Evolutionary conservation across 2,113 vertebrate genomes (phyloP).

Genomic region (Engraulis encrasicolus): DNA sequence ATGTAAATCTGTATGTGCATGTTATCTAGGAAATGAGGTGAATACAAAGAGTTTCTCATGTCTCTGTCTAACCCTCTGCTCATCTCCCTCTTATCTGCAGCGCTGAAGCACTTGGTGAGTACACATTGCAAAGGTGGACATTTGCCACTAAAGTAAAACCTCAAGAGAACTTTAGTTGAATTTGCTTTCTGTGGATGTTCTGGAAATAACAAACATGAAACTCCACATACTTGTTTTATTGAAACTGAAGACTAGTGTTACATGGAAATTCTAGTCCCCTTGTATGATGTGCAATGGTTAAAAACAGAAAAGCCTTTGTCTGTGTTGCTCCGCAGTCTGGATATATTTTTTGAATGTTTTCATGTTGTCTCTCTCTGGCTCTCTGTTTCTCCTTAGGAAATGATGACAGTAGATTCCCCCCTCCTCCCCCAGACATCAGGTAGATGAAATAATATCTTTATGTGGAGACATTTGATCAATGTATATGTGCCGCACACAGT

Average conservation of each 20-base stretch:
- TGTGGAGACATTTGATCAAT: neutral
- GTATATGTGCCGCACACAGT: neutral
- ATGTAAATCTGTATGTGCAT: too few species aligned
- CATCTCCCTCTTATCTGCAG: neutral
- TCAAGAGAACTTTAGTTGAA: neutral
- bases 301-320: too few species aligned
- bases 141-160: neutral
- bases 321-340: neutral
- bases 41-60: too few species aligned
- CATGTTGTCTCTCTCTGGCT: neutral
- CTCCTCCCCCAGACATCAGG: conserved; percentile 66
- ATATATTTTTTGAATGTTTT: neutral
- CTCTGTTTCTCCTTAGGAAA: neutral
- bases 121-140: neutral
- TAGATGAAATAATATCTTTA: neutral
- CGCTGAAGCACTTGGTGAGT: neutral
- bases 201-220: too few species aligned
- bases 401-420: conserved; percentile 67
- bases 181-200: neutral
- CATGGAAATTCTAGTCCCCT: too few species aligned
- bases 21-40: too few species aligned
- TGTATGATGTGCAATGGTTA: too few species aligned
- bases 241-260: too few species aligned
- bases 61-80: neutral
- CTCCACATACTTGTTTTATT: too few species aligned